These are phyloP conservation scores for Patagioenas fasciata DNA, from an alignment of 2,113 vertebrate genomes.

Conservation along the genomic window DNA sequence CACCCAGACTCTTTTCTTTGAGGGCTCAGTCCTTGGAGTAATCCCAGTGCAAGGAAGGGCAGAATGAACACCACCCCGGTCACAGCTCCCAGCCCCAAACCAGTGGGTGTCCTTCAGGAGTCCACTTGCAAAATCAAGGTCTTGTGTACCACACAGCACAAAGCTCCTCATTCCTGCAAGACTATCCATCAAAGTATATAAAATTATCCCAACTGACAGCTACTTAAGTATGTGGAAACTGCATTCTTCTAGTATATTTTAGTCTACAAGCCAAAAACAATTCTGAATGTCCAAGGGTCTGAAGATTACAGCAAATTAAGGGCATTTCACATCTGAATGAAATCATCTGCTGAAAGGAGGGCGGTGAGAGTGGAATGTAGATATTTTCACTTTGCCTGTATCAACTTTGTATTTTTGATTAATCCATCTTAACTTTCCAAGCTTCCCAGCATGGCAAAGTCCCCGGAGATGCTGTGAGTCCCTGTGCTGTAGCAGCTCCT, in stretches of 20 bases:
- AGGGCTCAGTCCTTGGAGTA: not conserved
- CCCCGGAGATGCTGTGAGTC: not conserved
- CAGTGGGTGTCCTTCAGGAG: not conserved
- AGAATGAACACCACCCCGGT: not conserved
- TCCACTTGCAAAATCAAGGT: not conserved
- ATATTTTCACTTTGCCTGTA: not conserved
- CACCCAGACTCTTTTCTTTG: not conserved
- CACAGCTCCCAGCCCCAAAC: not conserved
- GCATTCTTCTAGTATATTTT: not conserved
- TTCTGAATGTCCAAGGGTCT: not conserved
- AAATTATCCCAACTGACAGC: not conserved
- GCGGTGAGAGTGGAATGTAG: not conserved
- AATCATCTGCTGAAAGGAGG: not conserved
- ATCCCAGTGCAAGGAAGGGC: not conserved
- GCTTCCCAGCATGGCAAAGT: not conserved
- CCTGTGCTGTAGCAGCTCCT: conserved; percentile 41
- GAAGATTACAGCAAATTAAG: conserved; percentile 7
- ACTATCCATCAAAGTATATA: not conserved
- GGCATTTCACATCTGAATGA: not conserved
- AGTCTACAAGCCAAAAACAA: not conserved
- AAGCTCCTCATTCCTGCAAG: not conserved
- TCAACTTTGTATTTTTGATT: not conserved
- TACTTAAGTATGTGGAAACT: not conserved
- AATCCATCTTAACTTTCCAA: not conserved
- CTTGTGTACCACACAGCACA: not conserved